These are phyloP conservation scores for Epizoanthus stellaris DNA, from an alignment of 92 coral and sea anemone species.

Conservation along the genomic window DNA sequence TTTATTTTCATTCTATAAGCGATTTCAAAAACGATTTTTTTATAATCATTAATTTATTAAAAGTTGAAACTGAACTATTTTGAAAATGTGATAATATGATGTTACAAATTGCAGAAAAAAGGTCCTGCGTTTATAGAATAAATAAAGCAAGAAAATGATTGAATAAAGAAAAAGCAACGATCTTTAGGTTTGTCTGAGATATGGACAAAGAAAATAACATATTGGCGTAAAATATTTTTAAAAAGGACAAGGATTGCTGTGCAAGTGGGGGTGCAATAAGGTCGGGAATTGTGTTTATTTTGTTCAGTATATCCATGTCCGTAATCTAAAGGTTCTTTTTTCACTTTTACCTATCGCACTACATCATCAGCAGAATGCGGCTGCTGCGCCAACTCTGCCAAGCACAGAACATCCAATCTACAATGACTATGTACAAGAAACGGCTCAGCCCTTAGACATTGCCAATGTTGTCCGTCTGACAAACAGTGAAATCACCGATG, in stretches of 20 bases:
- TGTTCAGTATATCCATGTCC: constrained; percentile 33
- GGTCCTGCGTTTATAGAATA: constrained; percentile 16
- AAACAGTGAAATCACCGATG: constrained; percentile 39
- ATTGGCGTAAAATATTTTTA: constrained; percentile 13
- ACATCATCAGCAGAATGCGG: constrained; percentile 37
- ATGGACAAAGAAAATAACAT: constrained; percentile 28
- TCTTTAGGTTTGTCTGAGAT: constrained; percentile 22
- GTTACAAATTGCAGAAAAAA: constrained; percentile 19
- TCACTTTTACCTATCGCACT: constrained; percentile 30
- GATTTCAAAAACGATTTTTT: constrained; percentile 13
- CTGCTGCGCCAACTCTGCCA: constrained; percentile 27
- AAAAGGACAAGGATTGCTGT: constrained; percentile 28
- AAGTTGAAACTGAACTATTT: constrained; percentile 14
- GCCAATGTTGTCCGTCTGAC: constrained; percentile 33
- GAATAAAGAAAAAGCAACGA: constrained; percentile 25
- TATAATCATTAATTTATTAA: constrained; percentile 14
- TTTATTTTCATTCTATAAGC: constrained; percentile 9
- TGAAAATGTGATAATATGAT: constrained; percentile 22
- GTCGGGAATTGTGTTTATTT: constrained; percentile 20
- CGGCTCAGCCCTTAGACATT: constrained; percentile 29
- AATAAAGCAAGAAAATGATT: constrained; percentile 26
- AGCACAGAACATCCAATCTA: constrained; percentile 20
- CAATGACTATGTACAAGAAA: constrained; percentile 32
- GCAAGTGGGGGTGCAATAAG: constrained; percentile 28
- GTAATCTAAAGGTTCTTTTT: constrained; percentile 20